Evolutionary conservation across 2,888 invertebrate species (phyloP).

Genomic region (Chrysina gloriosa): DNA sequence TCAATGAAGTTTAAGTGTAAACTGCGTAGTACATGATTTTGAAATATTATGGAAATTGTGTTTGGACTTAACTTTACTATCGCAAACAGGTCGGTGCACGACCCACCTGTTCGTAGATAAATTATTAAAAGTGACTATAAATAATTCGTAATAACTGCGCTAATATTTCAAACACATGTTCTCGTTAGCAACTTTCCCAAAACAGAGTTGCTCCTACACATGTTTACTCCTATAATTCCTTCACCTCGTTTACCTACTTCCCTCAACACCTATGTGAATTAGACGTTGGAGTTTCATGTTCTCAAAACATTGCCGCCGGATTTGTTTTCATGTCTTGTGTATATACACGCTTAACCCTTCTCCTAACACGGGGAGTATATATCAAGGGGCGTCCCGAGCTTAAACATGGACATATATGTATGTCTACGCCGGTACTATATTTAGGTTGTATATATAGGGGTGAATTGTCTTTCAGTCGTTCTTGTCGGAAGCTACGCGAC

Average conservation of each 20-base stretch:
- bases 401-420: background rate
- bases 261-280: background rate
- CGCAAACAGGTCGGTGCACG: too few species aligned
- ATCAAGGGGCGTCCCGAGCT: background rate
- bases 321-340: conserved; percentile 17
- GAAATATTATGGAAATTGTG: too few species aligned
- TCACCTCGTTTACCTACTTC: background rate
- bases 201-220: conserved; percentile 2
- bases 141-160: background rate
- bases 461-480: conserved; percentile 28
- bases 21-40: too few species aligned
- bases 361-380: background rate
- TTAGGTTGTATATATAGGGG: conserved; percentile 15
- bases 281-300: conserved; percentile 3
- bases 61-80: too few species aligned
- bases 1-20: too few species aligned
- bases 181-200: background rate
- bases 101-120: too few species aligned
- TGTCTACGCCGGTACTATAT: conserved; percentile 14
- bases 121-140: background rate
- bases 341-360: background rate
- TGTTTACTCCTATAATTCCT: conserved; percentile 19
- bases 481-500: conserved; percentile 26
- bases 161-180: background rate
- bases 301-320: background rate